These are phyloP conservation scores for Spodoptera exigua DNA, from an alignment of 2,888 invertebrate species.

Conservation along the genomic window DNA sequence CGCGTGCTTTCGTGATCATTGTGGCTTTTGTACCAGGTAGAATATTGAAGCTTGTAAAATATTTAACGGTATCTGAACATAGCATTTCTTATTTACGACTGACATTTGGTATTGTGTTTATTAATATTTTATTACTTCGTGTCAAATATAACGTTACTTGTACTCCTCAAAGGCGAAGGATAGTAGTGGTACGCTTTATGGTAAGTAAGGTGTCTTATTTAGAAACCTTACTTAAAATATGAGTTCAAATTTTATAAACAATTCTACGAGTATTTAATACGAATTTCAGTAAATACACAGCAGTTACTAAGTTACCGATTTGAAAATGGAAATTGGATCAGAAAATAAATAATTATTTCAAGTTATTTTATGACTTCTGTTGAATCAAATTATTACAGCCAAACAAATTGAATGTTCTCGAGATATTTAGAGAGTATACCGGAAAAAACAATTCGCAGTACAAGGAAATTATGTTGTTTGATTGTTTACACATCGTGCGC, in stretches of 20 bases:
- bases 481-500: no score
- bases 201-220: no score
- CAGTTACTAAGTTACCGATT: no score
- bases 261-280: no score
- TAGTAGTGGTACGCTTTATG: no score
- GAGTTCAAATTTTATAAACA: no score
- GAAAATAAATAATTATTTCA: slow-evolving; percentile 9
- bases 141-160: no score
- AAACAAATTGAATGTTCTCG: slow-evolving; percentile 2
- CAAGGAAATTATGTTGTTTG: not conserved
- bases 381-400: slow-evolving; percentile 1
- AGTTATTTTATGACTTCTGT: slow-evolving; percentile 9
- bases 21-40: slow-evolving; percentile 19
- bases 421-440: not conserved
- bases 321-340: not conserved
- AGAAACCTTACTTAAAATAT: no score
- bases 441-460: not conserved
- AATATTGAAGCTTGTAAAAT: slow-evolving; percentile 2
- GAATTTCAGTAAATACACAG: no score
- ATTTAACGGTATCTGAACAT: not conserved
- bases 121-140: no score
- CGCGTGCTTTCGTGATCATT: slow-evolving; percentile 12
- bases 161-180: no score
- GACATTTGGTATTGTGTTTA: no score
- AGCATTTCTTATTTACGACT: not conserved